A percentile compares a stretch with the other conserved stretches of the same genome.
Evolutionary conservation across 2,113 vertebrate species (phyloP).

Genomic region (Turdus rufiventris): DNA sequence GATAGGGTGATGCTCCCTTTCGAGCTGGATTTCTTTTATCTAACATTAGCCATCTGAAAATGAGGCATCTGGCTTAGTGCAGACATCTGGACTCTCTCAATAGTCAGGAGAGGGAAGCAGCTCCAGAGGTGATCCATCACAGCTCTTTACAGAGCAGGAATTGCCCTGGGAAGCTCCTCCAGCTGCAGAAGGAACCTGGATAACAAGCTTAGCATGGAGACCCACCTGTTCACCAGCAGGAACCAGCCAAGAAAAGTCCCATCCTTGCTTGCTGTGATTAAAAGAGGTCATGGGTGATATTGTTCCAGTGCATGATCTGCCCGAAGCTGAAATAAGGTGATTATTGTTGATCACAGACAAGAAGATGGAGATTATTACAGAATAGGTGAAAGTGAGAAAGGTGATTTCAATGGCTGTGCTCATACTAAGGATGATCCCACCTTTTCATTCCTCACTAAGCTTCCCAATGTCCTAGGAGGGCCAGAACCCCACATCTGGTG

Average conservation of each 20-base stretch:
- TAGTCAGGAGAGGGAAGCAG: not conserved
- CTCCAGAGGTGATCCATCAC: slow-evolving; percentile 17
- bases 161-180: not conserved
- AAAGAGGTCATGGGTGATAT: not conserved
- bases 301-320: not conserved
- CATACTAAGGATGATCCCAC: rapidly evolving
- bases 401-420: not conserved
- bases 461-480: not conserved
- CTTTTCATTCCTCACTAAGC: not conserved
- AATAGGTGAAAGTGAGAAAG: not conserved
- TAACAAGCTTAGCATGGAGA: not conserved
- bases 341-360: not conserved
- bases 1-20: not conserved
- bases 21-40: not conserved
- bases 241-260: not conserved
- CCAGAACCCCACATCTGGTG: not conserved
- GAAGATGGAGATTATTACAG: not conserved
- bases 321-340: not conserved
- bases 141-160: not conserved
- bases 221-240: not conserved
- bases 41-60: slow-evolving; percentile 16
- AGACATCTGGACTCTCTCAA: slow-evolving; percentile 15
- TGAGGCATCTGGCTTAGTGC: not conserved
- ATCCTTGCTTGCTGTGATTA: not conserved
- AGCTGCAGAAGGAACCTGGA: not conserved